Evolutionary conservation across 2,888 invertebrate species (phyloP), one percentile per base, ranked within the genome.

Genomic region (Phrixothrix hirtus): DNA sequence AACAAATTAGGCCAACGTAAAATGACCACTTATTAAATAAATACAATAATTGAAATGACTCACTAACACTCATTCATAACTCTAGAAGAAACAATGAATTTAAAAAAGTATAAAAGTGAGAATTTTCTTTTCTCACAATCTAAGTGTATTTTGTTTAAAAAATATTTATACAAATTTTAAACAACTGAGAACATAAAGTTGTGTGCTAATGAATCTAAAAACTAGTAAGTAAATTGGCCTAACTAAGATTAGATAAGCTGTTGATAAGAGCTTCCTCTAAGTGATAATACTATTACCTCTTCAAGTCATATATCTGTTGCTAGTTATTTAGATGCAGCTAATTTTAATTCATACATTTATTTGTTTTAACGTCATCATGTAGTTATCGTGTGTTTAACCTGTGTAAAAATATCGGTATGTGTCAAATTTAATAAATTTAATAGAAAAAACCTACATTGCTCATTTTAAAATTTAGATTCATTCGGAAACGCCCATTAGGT

Each of bases 281-380:
- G 49, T 49, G 48, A 55, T 49, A 54, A 43, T 15, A 30, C 13
- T 45, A 36, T 52, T 55, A 55, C 54, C 54, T 55, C 54, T 54
- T 44, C 44, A 34, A 46, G 39, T 45, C 49, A 48, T 39, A 41
- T 45, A 46, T 51, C 38, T 52, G 48, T 54, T 48, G 44, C 43
- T 29, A 37, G 36, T 44, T 48, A 54, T 54, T 48, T 48, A 37
- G 38, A 38, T 44, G 43, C 30, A 47, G 21, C 42, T 25, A 27
- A 29, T 21, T 17, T 34, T 32, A 11, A 14, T 32, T 17, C 25
- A 35, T 35, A 14, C 21, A 36, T 16, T 29, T 36, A 27, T 26
- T 36, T 29, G 30, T 16, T 27, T 36, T 31, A 25, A 17, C 32
- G 21, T 25, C 31, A 45, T 25, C 38, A 51, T 45, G 45, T 45